Conservation (phyloP, 2,888 invertebrate species). For the Tinea pellionella region DNA sequence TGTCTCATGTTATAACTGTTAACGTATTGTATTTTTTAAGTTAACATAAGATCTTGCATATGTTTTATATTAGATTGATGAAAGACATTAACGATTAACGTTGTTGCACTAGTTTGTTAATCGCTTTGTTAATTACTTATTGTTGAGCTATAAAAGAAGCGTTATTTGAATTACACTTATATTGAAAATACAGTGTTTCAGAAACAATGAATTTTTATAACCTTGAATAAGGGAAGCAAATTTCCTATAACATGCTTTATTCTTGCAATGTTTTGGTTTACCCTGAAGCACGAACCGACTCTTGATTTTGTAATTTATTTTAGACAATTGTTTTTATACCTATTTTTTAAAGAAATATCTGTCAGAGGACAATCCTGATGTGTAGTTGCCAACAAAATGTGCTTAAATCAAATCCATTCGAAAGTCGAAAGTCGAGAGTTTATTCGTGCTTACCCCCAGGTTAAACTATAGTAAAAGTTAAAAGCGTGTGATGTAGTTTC, state of each 20-base stretch:
- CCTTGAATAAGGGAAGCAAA: constrained; percentile 4
- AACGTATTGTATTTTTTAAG: background rate
- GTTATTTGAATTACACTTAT: constrained; percentile 4
- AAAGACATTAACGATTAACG: background rate
- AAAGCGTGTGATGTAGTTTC: constrained; percentile 11
- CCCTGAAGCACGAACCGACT: no score
- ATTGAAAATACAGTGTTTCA: background rate
- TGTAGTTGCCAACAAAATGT: no score
- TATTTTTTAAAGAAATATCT: no score
- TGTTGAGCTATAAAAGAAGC: constrained; percentile 4
- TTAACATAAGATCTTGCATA: background rate
- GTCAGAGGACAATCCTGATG: no score
- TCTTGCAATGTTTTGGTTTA: constrained; percentile 11
- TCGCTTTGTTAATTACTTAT: constrained; percentile 21
- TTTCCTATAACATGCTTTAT: constrained; percentile 8
- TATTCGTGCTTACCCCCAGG: no score
- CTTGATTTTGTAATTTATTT: no score
- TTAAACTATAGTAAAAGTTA: constrained; percentile 13
- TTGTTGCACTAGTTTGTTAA: constrained; percentile 17
- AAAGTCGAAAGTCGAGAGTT: no score
- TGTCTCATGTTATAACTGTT: background rate
- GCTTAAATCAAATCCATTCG: no score
- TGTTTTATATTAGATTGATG: background rate
- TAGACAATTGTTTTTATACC: no score
- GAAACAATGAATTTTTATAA: constrained; percentile 12